Conservation (phyloP, 2,113 vertebrate species). For the Mus pahari region DNA sequence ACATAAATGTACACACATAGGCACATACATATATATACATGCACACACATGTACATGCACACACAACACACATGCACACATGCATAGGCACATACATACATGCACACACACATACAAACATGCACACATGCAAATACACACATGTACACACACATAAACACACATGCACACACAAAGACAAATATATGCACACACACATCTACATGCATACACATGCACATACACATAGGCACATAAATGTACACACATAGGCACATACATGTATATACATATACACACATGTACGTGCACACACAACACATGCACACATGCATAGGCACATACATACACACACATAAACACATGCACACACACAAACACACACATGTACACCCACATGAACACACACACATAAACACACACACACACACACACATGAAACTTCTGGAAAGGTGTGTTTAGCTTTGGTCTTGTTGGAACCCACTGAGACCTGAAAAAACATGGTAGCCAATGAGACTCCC, state of each 20-base stretch:
- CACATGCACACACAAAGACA: not conserved
- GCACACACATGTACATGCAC: no score
- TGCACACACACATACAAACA: no score
- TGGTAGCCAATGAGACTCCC: not conserved
- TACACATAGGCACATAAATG: no score
- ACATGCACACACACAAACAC: not conserved
- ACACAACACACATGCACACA: not conserved
- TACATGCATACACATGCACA: not conserved
- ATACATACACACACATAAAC: not conserved
- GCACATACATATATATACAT: no score
- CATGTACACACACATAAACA: not conserved
- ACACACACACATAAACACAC: not conserved
- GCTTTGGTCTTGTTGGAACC: not conserved
- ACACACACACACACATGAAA: not conserved
- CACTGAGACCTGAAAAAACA: not conserved
- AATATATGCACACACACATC: not conserved
- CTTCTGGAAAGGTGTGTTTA: not conserved
- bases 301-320: no score
- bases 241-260: not conserved
- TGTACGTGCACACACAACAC: no score
- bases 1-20: not conserved
- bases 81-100: fast-evolving
- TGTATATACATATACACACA: no score
- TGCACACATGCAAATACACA: not conserved
- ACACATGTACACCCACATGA: not conserved